These are phyloP conservation scores for Metacarcinus magister DNA, from an alignment of 2,888 invertebrate species.

Conservation along the genomic window DNA sequence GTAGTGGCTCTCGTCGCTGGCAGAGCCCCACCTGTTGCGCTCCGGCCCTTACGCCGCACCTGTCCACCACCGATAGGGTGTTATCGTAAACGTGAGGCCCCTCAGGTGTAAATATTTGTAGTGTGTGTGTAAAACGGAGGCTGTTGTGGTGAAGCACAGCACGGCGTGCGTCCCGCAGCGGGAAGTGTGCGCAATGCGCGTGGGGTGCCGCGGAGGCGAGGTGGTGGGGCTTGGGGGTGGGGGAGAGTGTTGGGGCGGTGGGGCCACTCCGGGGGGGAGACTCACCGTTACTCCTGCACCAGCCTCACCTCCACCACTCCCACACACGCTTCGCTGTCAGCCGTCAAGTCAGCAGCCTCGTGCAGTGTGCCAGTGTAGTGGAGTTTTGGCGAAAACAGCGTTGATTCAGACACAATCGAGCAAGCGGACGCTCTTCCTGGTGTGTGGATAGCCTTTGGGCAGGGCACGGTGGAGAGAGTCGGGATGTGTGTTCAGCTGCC, in stretches of 20 bases:
- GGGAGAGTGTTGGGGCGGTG: slow-evolving; percentile 50
- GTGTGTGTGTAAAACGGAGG: background rate
- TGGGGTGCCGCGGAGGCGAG: slow-evolving; percentile 39
- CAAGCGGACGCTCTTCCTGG: background rate
- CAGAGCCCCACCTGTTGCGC: background rate
- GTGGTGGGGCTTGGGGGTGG: slow-evolving; percentile 34
- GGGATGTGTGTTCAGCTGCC: background rate
- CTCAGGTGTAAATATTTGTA: background rate
- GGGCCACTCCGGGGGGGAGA: slow-evolving; percentile 37
- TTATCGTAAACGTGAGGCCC: background rate
- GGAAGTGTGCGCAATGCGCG: slow-evolving; percentile 37
- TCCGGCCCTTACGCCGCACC: background rate
- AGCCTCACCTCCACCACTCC: slow-evolving; percentile 73
- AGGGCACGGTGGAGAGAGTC: background rate
- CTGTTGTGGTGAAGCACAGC: background rate
- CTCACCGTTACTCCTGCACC: slow-evolving; percentile 72
- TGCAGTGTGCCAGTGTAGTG: slow-evolving; percentile 48
- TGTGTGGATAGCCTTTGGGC: background rate
- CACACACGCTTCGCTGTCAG: slow-evolving; percentile 61
- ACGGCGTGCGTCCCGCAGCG: background rate
- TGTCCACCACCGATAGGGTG: background rate
- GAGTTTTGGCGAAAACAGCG: background rate
- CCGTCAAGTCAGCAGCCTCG: slow-evolving; percentile 62
- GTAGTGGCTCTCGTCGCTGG: slow-evolving; percentile 16
- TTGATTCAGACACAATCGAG: background rate